Evolutionary conservation across 2,888 invertebrate genomes (phyloP).

Genomic region (Torymus tubicola): DNA sequence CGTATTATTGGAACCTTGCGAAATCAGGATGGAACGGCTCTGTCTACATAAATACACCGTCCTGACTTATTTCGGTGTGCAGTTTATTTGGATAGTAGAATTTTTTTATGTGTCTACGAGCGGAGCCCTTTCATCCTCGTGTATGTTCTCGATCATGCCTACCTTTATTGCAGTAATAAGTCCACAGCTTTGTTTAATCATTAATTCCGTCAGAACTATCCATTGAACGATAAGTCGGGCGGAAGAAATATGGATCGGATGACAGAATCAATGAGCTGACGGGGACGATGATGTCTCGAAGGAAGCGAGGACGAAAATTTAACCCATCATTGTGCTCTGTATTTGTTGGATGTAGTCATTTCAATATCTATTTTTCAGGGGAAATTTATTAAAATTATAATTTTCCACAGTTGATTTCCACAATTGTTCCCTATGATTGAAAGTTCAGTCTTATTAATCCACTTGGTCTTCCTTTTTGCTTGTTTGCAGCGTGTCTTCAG

Average conservation of each 20-base stretch:
- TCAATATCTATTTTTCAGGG: background rate
- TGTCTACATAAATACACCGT: too few relatives aligned
- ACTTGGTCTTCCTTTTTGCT: slow-evolving; percentile 65
- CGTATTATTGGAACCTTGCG: too few relatives aligned
- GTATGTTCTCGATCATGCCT: too few relatives aligned
- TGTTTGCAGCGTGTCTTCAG: slow-evolving; percentile 67
- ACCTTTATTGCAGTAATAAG: too few relatives aligned
- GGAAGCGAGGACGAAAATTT: background rate
- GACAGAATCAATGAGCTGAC: slow-evolving; percentile 32
- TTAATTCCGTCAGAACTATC: slow-evolving; percentile 20
- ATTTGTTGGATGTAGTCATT: too few relatives aligned
- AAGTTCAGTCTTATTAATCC: slow-evolving; percentile 65
- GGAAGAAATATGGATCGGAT: slow-evolving; percentile 22
- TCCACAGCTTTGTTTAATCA: background rate
- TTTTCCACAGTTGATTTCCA: slow-evolving; percentile 28
- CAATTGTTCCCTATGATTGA: slow-evolving; percentile 18
- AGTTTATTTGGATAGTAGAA: too few relatives aligned
- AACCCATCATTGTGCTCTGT: too few relatives aligned
- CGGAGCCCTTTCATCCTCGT: too few relatives aligned
- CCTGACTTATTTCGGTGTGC: too few relatives aligned
- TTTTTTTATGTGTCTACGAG: too few relatives aligned
- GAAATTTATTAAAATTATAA: background rate
- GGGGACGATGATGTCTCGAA: slow-evolving; percentile 19
- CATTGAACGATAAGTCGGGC: background rate
- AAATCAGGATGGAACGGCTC: too few relatives aligned